Evolutionary conservation across 2,888 invertebrate species (phyloP).

Genomic region (Parnassius apollo): DNA sequence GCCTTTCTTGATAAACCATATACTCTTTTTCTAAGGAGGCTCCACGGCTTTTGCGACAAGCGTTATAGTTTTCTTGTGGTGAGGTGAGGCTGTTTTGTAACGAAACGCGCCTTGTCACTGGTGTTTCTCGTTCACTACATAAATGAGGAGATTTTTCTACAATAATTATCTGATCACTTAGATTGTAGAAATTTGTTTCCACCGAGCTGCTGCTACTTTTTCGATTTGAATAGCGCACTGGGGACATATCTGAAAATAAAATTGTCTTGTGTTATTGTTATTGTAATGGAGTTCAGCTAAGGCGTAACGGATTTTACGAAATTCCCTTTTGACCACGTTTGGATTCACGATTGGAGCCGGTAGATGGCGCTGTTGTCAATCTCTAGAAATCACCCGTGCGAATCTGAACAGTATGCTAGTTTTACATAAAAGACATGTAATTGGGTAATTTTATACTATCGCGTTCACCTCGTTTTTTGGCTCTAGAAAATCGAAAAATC

Average conservation of each 20-base stretch:
- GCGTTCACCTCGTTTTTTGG: too few species aligned
- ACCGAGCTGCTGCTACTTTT: conserved; percentile 83
- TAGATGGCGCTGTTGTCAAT: too few species aligned
- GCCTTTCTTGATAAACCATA: conserved; percentile 82
- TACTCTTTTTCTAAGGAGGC: conserved; percentile 81
- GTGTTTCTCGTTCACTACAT: conserved; percentile 61
- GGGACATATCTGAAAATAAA: conserved; percentile 82
- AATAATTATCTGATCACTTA: conserved; percentile 82
- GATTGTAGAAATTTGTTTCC: conserved; percentile 85
- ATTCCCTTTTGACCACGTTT: too few species aligned
- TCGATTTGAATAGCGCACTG: conserved; percentile 82
- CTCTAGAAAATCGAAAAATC: too few species aligned
- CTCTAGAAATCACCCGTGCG: too few species aligned
- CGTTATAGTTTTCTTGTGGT: conserved; percentile 74
- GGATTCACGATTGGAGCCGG: too few species aligned
- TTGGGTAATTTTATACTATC: too few species aligned
- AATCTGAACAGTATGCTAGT: too few species aligned
- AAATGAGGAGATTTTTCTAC: conserved; percentile 80
- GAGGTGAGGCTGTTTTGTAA: conserved; percentile 66
- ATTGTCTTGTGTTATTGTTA: neutral
- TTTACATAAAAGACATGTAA: too few species aligned
- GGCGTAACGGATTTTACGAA: too few species aligned
- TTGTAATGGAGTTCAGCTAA: too few species aligned
- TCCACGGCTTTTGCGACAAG: conserved; percentile 72
- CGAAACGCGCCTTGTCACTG: conserved; percentile 68